Evolutionary conservation across 2,113 vertebrate species (phyloP).

Genomic region (Xiphophorus hellerii): DNA sequence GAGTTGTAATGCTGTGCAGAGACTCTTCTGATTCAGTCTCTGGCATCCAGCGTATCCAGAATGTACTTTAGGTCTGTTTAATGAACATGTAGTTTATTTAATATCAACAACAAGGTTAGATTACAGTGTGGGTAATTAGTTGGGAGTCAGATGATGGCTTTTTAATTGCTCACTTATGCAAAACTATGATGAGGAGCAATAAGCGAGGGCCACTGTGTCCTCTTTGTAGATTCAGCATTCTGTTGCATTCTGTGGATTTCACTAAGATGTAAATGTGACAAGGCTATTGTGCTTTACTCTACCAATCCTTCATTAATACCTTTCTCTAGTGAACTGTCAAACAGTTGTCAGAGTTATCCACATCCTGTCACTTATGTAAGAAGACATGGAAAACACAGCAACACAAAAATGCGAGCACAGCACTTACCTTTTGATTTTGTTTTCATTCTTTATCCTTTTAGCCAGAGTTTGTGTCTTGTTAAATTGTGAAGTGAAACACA

Average conservation of each 20-base stretch:
- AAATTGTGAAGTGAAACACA: conserved; percentile 70
- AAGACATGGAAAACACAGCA: conserved; percentile 56
- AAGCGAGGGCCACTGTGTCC: conserved; percentile 46
- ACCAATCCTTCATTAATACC: conserved; percentile 18
- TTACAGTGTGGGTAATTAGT: conserved; percentile 70
- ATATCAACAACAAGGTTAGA: conserved; percentile 64
- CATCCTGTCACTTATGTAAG: conserved; percentile 43
- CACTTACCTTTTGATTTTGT: conserved; percentile 43
- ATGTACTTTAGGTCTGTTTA: conserved; percentile 56
- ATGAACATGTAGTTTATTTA: conserved; percentile 63
- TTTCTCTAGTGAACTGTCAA: conserved; percentile 50
- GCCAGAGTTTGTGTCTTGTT: conserved; percentile 42
- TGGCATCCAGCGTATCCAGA: conserved; percentile 30
- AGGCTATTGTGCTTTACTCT: conserved; percentile 41
- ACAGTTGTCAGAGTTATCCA: conserved; percentile 64
- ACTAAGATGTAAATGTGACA: conserved; percentile 49
- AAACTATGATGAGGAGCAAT: conserved; percentile 61
- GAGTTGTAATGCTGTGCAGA: conserved; percentile 42
- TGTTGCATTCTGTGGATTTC: conserved; percentile 34
- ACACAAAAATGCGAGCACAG: conserved; percentile 49
- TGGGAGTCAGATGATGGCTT: conserved; percentile 67
- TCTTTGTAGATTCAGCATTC: conserved; percentile 61
- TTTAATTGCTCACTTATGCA: conserved; percentile 72
- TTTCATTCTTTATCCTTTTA: conserved; percentile 10
- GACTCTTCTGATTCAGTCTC: conserved; percentile 44